phyloP scores from a whole-genome alignment of 2,113 vertebrate species.

The Pomatostomus ruficeps region DNA sequence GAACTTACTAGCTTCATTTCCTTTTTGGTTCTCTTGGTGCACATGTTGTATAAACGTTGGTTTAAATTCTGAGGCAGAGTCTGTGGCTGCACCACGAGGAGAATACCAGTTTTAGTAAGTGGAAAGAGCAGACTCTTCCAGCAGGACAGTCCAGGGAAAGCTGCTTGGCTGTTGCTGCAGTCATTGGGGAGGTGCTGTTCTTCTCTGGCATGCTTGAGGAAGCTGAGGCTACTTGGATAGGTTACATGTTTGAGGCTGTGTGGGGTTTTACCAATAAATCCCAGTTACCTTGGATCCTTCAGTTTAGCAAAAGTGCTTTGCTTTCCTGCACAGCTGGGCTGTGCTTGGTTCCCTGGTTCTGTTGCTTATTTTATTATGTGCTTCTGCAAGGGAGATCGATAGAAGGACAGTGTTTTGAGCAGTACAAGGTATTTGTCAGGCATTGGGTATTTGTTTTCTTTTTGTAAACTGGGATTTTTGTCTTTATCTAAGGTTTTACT shows the following conservation, averaged over 20 bases:
- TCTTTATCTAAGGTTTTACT: background rate
- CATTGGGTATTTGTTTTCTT: background rate
- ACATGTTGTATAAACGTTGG: background rate
- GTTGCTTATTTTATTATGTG: background rate
- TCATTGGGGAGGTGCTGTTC: background rate
- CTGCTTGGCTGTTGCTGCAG: background rate
- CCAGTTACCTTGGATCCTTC: background rate
- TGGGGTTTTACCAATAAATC: background rate
- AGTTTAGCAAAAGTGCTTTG: background rate
- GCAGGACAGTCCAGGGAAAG: background rate
- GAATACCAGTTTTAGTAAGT: background rate
- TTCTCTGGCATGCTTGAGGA: background rate
- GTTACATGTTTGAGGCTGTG: background rate
- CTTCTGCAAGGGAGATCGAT: background rate
- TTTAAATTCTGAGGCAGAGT: background rate
- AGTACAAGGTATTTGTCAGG: background rate
- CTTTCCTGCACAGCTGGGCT: background rate
- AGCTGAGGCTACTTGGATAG: background rate
- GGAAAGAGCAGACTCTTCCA: background rate
- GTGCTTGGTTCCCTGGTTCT: background rate
- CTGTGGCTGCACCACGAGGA: background rate
- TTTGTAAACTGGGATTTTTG: background rate
- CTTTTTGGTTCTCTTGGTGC: background rate
- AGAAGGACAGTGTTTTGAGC: background rate
- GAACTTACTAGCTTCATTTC: background rate